Conservation (phyloP, 1,140 invertebrate genomes). For the Diabrotica undecimpunctata region DNA sequence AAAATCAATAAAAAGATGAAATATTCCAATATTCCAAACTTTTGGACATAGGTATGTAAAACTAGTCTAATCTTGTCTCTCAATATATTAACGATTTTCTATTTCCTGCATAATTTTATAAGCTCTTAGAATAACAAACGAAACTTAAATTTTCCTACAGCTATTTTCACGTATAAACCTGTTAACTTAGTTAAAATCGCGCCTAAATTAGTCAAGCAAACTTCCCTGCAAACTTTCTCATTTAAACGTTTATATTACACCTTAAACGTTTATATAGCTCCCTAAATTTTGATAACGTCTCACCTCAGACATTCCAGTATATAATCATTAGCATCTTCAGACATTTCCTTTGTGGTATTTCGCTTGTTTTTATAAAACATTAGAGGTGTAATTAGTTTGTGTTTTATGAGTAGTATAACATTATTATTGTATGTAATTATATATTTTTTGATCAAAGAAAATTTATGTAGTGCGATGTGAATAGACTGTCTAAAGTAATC, state of each 20-base stretch:
- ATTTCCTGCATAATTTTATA: no score
- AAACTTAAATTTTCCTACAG: not conserved
- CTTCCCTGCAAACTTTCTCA: conserved; percentile 1
- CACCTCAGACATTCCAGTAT: conserved; percentile 10
- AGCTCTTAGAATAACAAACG: not conserved
- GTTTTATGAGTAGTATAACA: not conserved
- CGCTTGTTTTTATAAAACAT: not conserved
- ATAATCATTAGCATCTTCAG: conserved; percentile 9
- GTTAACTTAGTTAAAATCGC: not conserved
- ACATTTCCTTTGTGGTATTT: not conserved
- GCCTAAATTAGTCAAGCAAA: conserved; percentile 9
- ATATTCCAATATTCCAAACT: no score
- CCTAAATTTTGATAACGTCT: conserved; percentile 12
- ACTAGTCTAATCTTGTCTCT: no score
- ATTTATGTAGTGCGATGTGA: no score
- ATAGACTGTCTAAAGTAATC: no score
- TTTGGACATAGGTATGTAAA: no score
- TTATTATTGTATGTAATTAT: no score
- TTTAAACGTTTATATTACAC: conserved; percentile 4
- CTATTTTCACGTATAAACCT: not conserved
- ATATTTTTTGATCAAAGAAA: no score
- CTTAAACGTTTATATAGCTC: conserved; percentile 10
- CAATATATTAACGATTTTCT: no score
- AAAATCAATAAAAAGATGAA: no score
- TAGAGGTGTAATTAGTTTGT: not conserved